Percentiles rank a stretch among this genome's conserved stretches.
Evolutionary conservation across 2,888 invertebrate genomes (phyloP).

Genomic region (Calameuta idolon): DNA sequence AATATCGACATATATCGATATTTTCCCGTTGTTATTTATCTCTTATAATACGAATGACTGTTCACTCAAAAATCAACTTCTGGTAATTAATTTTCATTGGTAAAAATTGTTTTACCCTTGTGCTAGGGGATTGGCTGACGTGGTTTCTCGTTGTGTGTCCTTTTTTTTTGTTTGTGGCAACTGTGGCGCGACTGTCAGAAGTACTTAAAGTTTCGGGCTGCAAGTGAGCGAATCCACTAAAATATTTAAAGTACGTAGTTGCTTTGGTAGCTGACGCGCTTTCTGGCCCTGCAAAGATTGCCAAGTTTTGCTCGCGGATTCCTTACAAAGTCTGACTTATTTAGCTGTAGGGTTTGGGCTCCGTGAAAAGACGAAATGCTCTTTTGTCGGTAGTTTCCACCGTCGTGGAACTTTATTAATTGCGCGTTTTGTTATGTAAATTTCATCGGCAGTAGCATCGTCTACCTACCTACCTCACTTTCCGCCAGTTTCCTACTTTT

Average conservation of each 20-base stretch:
- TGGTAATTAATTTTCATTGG: background rate
- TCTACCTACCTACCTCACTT: constrained; percentile 15
- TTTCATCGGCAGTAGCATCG: constrained; percentile 43
- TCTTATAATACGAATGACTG: too few relatives aligned
- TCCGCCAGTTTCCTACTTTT: constrained; percentile 19
- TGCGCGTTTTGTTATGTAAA: constrained; percentile 66
- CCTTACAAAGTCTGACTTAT: constrained; percentile 60
- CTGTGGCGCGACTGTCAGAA: background rate
- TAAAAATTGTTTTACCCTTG: background rate
- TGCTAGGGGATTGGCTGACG: background rate
- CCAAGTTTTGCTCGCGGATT: constrained; percentile 52
- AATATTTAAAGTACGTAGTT: constrained; percentile 36
- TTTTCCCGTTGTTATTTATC: too few relatives aligned
- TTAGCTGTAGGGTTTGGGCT: constrained; percentile 41
- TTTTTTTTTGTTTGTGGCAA: constrained; percentile 4
- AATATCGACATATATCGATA: too few relatives aligned
- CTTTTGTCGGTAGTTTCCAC: constrained; percentile 56
- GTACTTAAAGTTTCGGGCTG: constrained; percentile 18
- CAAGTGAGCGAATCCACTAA: constrained; percentile 29
- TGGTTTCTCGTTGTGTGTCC: background rate
- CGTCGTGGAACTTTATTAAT: constrained; percentile 63
- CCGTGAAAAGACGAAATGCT: constrained; percentile 41
- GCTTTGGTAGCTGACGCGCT: constrained; percentile 25
- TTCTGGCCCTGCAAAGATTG: constrained; percentile 45
- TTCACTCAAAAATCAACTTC: too few relatives aligned